Evolutionary conservation across 2,888 invertebrate species (phyloP).

Genomic region (Scrobipalpa atriplicella): DNA sequence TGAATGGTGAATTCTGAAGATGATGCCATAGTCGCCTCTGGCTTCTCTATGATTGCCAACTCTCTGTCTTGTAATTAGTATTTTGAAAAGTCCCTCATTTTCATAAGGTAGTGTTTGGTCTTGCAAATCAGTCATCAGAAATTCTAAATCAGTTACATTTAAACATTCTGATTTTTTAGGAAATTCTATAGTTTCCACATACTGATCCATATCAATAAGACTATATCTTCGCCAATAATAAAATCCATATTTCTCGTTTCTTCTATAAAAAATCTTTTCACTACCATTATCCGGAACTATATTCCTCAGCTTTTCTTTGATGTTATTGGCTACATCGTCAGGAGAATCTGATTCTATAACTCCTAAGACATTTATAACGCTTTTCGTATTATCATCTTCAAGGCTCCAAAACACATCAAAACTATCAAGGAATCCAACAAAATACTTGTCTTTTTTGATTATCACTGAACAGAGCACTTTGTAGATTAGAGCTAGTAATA

Average conservation of each 20-base stretch:
- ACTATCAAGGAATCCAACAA: slow-evolving; percentile 73
- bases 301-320: slow-evolving; percentile 50
- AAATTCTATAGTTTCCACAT: slow-evolving; percentile 67
- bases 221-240: slow-evolving; percentile 73
- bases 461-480: slow-evolving; percentile 54
- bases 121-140: slow-evolving; percentile 60
- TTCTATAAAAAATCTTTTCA: slow-evolving; percentile 70
- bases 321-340: slow-evolving; percentile 44
- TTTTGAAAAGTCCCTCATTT: slow-evolving; percentile 77
- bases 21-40: slow-evolving; percentile 60
- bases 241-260: slow-evolving; percentile 73
- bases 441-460: slow-evolving; percentile 59
- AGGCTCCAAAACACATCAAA: slow-evolving; percentile 80
- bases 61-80: slow-evolving; percentile 64
- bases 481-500: slow-evolving; percentile 47
- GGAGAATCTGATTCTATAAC: slow-evolving; percentile 64
- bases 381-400: slow-evolving; percentile 69
- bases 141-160: slow-evolving; percentile 56
- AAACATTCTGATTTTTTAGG: slow-evolving; percentile 46
- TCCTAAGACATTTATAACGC: slow-evolving; percentile 75
- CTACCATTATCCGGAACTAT: slow-evolving; percentile 42
- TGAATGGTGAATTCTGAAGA: slow-evolving; percentile 81
- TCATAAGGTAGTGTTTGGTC: slow-evolving; percentile 69
- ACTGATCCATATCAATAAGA: slow-evolving; percentile 62
- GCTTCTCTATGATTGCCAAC: slow-evolving; percentile 41